Evolutionary conservation across 2,113 vertebrate species (phyloP).

Genomic region (Lanius ludovicianus): DNA sequence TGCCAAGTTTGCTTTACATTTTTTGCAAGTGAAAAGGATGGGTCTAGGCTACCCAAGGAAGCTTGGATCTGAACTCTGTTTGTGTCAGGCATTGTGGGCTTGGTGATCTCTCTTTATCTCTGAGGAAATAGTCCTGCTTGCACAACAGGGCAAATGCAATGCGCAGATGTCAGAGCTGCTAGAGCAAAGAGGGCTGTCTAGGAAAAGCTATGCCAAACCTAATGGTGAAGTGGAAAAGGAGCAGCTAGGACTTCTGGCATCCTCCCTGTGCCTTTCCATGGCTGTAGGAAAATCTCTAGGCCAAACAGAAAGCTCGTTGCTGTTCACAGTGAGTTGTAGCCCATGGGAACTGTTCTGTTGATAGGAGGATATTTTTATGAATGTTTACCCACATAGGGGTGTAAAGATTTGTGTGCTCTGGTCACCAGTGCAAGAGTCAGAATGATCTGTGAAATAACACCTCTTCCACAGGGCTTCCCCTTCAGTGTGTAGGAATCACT

Average conservation of each 20-base stretch:
- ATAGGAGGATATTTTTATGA: neutral
- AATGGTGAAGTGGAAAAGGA: neutral
- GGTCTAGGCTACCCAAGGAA: neutral
- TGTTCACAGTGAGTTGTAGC: neutral
- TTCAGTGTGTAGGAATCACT: neutral
- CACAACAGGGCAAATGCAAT: constrained; percentile 42
- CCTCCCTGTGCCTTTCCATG: neutral
- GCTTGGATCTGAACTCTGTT: constrained; percentile 28
- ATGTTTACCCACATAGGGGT: neutral
- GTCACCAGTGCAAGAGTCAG: neutral
- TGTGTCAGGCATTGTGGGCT: constrained; percentile 37
- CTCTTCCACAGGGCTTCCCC: neutral
- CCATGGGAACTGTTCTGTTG: neutral
- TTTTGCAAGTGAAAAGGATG: neutral
- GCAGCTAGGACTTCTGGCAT: neutral
- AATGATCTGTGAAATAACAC: neutral
- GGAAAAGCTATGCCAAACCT: constrained; percentile 39
- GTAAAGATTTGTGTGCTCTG: neutral
- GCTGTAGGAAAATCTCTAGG: neutral
- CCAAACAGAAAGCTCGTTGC: neutral
- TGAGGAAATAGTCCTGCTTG: constrained; percentile 56
- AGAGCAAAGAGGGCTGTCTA: constrained; percentile 12
- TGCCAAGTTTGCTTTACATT: neutral
- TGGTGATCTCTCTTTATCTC: constrained; percentile 58
- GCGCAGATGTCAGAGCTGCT: constrained; percentile 31